A percentile compares a stretch with the other conserved stretches of the same genome.
These are phyloP conservation scores for Lepidurus apus DNA, from an alignment of 1,140 invertebrate species.

Conservation along the genomic window DNA sequence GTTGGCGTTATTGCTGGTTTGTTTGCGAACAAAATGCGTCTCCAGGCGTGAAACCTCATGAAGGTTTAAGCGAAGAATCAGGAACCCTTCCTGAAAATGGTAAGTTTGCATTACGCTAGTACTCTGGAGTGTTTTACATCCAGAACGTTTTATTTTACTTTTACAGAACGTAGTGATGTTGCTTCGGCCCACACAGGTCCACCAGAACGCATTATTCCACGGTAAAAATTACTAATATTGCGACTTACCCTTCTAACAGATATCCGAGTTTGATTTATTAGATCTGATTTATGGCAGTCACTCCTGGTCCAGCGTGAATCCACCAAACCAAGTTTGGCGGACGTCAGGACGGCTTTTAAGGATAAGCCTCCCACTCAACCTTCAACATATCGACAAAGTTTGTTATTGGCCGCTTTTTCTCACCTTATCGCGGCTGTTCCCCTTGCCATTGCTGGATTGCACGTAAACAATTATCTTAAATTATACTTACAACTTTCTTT, in stretches of 20 bases:
- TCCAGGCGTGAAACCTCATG: neutral
- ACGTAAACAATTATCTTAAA: neutral
- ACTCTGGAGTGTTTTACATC: neutral
- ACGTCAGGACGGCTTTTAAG: neutral
- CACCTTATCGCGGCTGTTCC: neutral
- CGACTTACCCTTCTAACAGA: no score
- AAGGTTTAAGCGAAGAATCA: neutral
- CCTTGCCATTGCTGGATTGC: neutral
- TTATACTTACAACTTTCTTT: neutral
- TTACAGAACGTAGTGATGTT: neutral
- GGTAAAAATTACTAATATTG: neutral
- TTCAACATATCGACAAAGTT: neutral
- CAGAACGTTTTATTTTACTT: neutral
- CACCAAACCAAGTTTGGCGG: neutral
- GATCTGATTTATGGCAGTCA: constrained; percentile 1
- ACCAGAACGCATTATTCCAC: neutral
- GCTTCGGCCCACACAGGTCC: neutral
- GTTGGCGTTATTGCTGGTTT: neutral
- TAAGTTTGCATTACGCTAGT: neutral
- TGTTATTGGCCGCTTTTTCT: neutral
- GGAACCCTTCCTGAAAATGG: neutral
- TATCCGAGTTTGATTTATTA: neutral
- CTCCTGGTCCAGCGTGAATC: neutral
- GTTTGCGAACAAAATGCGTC: neutral
- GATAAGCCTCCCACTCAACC: neutral